Evolutionary conservation across 2,797 vertebrate species (phyloP).

Genomic region (Hyperoplus lanceolatus): DNA sequence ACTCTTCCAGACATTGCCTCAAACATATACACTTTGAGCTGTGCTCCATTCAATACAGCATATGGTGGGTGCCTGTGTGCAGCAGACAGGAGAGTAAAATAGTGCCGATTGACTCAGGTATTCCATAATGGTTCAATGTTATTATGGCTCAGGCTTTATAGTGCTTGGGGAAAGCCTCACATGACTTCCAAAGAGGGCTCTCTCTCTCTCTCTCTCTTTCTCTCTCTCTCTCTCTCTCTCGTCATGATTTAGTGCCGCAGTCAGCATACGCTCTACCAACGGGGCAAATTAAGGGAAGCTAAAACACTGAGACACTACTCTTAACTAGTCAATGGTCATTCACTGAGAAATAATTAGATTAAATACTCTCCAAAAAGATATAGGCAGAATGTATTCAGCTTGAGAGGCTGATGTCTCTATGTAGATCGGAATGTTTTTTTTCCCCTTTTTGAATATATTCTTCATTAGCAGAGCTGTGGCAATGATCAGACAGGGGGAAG

Average conservation of each 20-base stretch:
- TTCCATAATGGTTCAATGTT: conserved; percentile 59
- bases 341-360: conserved; percentile 93
- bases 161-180: conserved; percentile 38
- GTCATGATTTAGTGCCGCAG: conserved; percentile 76
- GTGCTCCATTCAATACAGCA: conserved; percentile 16
- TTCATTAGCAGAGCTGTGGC: conserved; percentile 89
- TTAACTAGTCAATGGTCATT: conserved; percentile 88
- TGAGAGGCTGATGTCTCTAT: conserved; percentile 90
- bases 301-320: conserved; percentile 93
- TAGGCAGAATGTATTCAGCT: conserved; percentile 90
- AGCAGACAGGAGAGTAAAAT: conserved; percentile 24
- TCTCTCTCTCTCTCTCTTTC: not conserved
- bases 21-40: not conserved
- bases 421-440: conserved; percentile 28
- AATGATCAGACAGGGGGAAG: conserved; percentile 78
- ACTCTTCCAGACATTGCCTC: not conserved
- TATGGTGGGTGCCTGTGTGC: conserved; percentile 9
- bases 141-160: conserved; percentile 50
- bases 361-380: conserved; percentile 92
- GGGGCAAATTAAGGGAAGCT: conserved; percentile 90
- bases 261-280: conserved; percentile 92
- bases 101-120: conserved; percentile 38
- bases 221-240: too few species aligned
- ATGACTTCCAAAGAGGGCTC: conserved; percentile 38
- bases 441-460: conserved; percentile 58